Base-by-base conservation (phyloP, 2,888 invertebrate species). In the Notocelia uddmanniana region DNA sequence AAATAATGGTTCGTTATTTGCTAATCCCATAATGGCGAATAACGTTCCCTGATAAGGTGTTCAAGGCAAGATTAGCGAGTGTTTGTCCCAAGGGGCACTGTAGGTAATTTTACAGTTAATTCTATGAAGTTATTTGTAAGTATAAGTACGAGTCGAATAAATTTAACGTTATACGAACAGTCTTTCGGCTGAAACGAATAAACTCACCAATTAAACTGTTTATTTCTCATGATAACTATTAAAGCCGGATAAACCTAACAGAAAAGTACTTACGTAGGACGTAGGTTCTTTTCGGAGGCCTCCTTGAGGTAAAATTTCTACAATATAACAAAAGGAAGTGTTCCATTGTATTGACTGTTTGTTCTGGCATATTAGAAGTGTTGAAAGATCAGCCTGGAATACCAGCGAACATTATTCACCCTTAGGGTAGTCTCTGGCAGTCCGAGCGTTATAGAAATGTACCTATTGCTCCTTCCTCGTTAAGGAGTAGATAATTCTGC, bases 1-100 rank as follows among this genome's bases (percentile, higher is more conserved):
- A n/a, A 68, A 59, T 15, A 37, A 45, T n/a, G 68, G 50, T 59
- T 21, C 23, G 50, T 34, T 59, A 68, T 52, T 68, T 68, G 23
- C 50, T 11, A 37, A 68, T n/a, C 15, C 63, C 50, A 68, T 50
- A 59, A 50, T n/a, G 59, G 37, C 34, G n/a, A 50, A 59, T 23
- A 23, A 26, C 23, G 50, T 52, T 34, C 19, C 34, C 8, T 64
- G 52, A 63, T 64, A 64, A 64, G 37, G 23, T 19, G n/a, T 13
- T 37, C 19, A 34, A 9, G 41, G 59, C 1, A 41, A 41, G 41
- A 60, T 60, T 60, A 60, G 60, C 45, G 26, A 31, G 31, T 31
- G 8, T 6, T 31, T 31, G 31, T 5, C 5, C 5, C 5, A 5
- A 26, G 3, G 2, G 2, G 26, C 26, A 26, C 26, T 26, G 26